Base-by-base conservation (phyloP, 30 jellyfish, hydroid and myxozoan genomes). In the Haliclystus octoradiatus region DNA sequence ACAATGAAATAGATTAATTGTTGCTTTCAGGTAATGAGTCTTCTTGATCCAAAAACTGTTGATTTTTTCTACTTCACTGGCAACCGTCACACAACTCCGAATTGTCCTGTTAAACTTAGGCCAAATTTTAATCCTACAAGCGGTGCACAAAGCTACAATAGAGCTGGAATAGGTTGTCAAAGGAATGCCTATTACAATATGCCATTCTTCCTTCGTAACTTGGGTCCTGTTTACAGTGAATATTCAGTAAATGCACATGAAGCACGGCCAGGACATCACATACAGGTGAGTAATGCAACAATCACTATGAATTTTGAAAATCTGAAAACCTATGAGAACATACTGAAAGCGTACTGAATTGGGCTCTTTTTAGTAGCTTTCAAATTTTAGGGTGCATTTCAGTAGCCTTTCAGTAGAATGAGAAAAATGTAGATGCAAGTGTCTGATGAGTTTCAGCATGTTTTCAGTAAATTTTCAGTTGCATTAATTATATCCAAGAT, bases 191-290 rank as follows among this genome's bases (percentile, higher is more conserved):
- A 28, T 46, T 89, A 89, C 90, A 89, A 89, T 52, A 80, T 89
- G 49, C 98, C 98, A 12, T 89, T 89, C 77, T 89, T 89, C 46
- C 57, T 89, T 62, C 83, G 80, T 67, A 75, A 89, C 49, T 85
- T 89, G 26, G 98, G 98, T 2, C 98, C 98, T 30, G 80, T 72
- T 50, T 89, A 67, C 63, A 80, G 95, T 25, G 98, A 89, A 69
- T 89, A 81, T 62, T 89, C 98, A 12, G 98, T 89, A 50, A 89
- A 81, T 66, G 98, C 98, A 15, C 98, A 89, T 65, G 98, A 89
- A 64, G 95, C 98, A 33, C 69, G 98, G 35, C 98, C 98, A 60
- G 98, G 98, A 1, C 98, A 89, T 62, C 98, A 89, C 34, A 89
- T 95, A 5, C 98, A 89, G 84, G 98, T 89, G 72, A 15, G 4